These are phyloP conservation scores for Diabrotica virgifera DNA, from an alignment of 1,140 invertebrate species.

Conservation along the genomic window DNA sequence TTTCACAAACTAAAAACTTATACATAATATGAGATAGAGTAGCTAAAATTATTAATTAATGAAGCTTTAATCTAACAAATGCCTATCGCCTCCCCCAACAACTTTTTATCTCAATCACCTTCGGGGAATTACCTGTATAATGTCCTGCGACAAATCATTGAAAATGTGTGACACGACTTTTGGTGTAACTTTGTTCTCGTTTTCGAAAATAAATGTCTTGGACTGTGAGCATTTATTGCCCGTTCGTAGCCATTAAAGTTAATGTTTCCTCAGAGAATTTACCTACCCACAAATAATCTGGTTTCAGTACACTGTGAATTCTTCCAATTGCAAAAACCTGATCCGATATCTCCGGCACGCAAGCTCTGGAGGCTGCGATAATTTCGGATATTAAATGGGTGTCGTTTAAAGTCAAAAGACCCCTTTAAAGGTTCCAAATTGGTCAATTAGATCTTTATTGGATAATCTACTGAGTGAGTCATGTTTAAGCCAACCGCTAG, in stretches of 20 bases:
- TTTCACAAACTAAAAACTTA: too few species aligned
- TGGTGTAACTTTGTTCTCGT: conserved; percentile 2
- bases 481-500: too few species aligned
- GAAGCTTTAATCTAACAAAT: too few species aligned
- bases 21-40: too few species aligned
- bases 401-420: neutral
- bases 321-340: neutral
- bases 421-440: neutral
- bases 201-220: conserved; percentile 3
- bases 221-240: neutral
- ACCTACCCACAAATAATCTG: conserved; percentile 2
- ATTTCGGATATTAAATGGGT: neutral
- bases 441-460: neutral
- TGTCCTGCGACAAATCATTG: neutral
- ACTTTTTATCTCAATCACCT: too few species aligned
- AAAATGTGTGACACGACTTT: conserved; percentile 2
- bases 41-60: too few species aligned
- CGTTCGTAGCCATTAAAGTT: neutral
- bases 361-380: neutral
- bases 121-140: neutral
- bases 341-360: neutral
- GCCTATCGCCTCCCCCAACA: too few species aligned
- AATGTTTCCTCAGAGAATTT: neutral
- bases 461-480: too few species aligned
- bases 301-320: neutral